phyloP scores from a whole-genome alignment of 2,797 vertebrate species.

The Rhinoraja longicauda region DNA sequence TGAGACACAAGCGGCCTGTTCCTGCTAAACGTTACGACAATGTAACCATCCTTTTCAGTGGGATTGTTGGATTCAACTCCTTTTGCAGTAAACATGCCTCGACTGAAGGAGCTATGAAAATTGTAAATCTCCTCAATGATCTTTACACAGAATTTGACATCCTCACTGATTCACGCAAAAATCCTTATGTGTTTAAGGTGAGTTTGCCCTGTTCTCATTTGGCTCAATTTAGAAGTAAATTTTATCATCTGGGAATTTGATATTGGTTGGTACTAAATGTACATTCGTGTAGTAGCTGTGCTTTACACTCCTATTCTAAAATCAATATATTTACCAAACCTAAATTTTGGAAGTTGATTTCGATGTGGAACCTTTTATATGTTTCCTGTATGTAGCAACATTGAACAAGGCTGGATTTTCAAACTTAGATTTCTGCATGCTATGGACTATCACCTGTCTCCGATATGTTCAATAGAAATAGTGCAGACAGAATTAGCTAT shows the following conservation, averaged over 20 bases:
- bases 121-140: conserved; percentile 95
- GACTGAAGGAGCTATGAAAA: conserved; percentile 97
- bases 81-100: conserved; percentile 98
- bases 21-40: conserved; percentile 96
- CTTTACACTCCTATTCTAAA: no score
- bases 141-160: conserved; percentile 97
- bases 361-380: no score
- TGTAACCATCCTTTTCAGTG: conserved; percentile 93
- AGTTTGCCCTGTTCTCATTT: conserved; percentile 41
- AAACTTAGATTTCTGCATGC: background rate
- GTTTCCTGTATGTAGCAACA: no score
- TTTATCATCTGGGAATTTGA: no score
- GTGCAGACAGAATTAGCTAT: background rate
- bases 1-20: conserved; percentile 91
- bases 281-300: no score
- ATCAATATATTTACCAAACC: no score
- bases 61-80: conserved; percentile 91
- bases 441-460: no score
- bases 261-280: no score
- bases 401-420: no score
- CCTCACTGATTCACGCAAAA: conserved; percentile 89
- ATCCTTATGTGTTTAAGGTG: conserved; percentile 97
- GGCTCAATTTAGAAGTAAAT: background rate
- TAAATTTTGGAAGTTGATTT: no score
- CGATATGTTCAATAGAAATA: background rate